Evolutionary conservation across 2,113 vertebrate species (phyloP).

Genomic region (Ceuthmochares aereus): DNA sequence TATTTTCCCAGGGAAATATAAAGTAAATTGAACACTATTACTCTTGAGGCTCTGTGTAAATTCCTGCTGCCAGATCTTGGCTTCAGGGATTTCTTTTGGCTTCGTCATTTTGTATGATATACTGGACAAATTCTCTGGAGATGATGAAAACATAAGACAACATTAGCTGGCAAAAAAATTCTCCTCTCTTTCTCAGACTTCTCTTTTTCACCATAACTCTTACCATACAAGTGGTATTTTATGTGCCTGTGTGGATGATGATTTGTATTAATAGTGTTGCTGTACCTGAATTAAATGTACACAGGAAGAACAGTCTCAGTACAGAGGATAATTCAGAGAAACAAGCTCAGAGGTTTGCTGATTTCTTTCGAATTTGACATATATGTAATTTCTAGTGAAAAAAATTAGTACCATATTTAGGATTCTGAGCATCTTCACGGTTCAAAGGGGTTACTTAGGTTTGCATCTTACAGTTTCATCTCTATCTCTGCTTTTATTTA

Average conservation of each 20-base stretch:
- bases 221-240: neutral
- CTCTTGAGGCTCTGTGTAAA: neutral
- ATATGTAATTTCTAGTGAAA: neutral
- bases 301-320: neutral
- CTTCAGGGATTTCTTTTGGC: neutral
- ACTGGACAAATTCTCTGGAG: neutral
- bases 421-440: neutral
- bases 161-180: neutral
- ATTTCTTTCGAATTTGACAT: neutral
- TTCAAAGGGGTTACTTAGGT: neutral
- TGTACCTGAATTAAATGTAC: neutral
- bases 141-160: neutral
- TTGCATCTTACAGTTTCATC: neutral
- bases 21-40: neutral
- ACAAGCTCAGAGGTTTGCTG: neutral
- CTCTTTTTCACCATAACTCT: neutral
- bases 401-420: neutral
- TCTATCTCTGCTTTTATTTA: neutral
- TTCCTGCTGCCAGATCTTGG: neutral
- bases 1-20: neutral
- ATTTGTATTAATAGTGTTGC: neutral
- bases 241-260: neutral
- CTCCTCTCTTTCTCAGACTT: neutral
- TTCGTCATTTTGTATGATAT: neutral
- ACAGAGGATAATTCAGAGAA: neutral